Evolutionary conservation across 2,113 vertebrate genomes (phyloP), one percentile per base, ranked within the genome.

Genomic region (Polyodon spathula): DNA sequence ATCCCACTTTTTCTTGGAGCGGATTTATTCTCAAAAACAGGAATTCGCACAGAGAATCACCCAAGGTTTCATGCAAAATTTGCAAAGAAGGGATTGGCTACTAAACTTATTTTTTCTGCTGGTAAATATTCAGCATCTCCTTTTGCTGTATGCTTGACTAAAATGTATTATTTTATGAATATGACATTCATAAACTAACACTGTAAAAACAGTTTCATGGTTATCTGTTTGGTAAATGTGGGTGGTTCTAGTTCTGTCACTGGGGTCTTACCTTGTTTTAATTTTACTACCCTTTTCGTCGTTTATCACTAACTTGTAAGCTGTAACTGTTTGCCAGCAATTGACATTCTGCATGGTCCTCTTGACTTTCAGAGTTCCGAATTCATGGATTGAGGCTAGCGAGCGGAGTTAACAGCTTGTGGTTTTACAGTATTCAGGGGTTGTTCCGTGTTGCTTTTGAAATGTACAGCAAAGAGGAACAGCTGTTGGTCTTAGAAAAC

Each of bases 371-470:
- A 90, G 89, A 67, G 16, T 83, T 84, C 63, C 81, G 85, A 73
- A 82, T 90, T 55, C 77, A 84, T 50, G 87, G 83, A 2, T 52
- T 90, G 67, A 82, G 75, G 58, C 75, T 89, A 4, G 72, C 84
- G 1, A 67, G 69, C 40, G 65, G 73, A 64, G 78, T 59, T 46
- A 89, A 85, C 72, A 79, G 78, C 65, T 71, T 90, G 59, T 90
- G 89, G 89, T 90, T 90, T 71, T 90, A 90, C 73, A 86, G 82
- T 37, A 64, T 90, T 58, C 84, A 90, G 57, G 89, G 89, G 52
- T 71, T 90, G 58, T 89, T 90, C 65, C 79, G 85, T 73, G 78
- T 89, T 2, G 85, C 86, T 5, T 90, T 90, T 76, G 89, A 90
- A 60, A 68, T 88, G 56, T 88, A 85, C 73, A 79, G 39, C 62